Conservation (phyloP, 2,797 vertebrate genomes). For the Neostethus bicornis region DNA sequence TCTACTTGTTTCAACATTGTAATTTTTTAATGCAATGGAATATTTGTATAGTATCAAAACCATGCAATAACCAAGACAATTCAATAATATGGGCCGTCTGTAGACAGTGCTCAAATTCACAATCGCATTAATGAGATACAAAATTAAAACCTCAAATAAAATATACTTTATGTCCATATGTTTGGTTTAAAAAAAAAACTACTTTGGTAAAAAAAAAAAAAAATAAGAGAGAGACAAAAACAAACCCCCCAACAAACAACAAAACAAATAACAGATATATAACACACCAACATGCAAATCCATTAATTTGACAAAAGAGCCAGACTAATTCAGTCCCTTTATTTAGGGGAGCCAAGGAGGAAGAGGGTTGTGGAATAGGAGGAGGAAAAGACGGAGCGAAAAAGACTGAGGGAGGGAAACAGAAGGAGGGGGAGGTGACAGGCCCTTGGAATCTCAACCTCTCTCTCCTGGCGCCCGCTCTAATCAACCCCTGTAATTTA, state of each 20-base stretch:
- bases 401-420: slow-evolving; percentile 57
- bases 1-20: background rate
- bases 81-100: background rate
- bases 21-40: background rate
- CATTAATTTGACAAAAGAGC: slow-evolving; percentile 46
- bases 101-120: background rate
- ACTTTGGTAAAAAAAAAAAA: slow-evolving; percentile 12
- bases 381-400: slow-evolving; percentile 65
- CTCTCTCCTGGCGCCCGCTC: slow-evolving; percentile 99
- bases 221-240: no score
- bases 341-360: slow-evolving; percentile 70
- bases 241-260: background rate
- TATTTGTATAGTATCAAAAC: background rate
- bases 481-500: slow-evolving; percentile 99
- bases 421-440: slow-evolving; percentile 83
- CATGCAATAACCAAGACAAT: background rate
- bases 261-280: slow-evolving; percentile 22
- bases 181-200: slow-evolving; percentile 1
- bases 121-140: background rate
- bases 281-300: slow-evolving; percentile 39
- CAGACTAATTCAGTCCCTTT: slow-evolving; percentile 76
- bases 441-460: slow-evolving; percentile 99
- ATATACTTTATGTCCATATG: background rate
- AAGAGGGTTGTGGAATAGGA: slow-evolving; percentile 63
- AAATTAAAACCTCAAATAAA: slow-evolving; percentile 5